phyloP scores from a whole-genome alignment of 2,113 vertebrate genomes.

The Gadus chalcogrammus region DNA sequence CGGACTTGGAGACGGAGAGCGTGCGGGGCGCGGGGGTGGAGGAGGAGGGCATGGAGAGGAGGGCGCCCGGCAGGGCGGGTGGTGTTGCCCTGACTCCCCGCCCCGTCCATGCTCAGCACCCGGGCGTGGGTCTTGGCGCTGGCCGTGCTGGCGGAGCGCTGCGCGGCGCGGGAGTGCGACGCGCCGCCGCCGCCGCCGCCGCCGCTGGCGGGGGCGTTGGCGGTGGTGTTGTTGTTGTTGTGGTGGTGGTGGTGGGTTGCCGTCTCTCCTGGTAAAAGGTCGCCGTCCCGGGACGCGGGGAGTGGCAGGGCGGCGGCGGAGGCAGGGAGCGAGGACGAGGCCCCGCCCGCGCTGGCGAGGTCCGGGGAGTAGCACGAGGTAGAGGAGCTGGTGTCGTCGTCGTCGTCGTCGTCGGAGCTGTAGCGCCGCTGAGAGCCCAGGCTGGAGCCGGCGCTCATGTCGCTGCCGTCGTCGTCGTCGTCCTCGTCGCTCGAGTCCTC shows the following conservation, averaged over 20 bases:
- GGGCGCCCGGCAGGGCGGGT: conserved; percentile 44
- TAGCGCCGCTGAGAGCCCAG: conserved; percentile 81
- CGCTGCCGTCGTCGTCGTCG: conserved; percentile 85
- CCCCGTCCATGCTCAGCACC: conserved; percentile 86
- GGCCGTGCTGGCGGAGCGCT: conserved; percentile 83
- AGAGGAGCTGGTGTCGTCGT: conserved; percentile 80
- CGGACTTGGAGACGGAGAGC: conserved; percentile 85
- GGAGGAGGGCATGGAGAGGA: conserved; percentile 67
- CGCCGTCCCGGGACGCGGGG: conserved; percentile 57
- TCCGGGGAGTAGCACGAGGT: conserved; percentile 86
- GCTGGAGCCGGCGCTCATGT: conserved; percentile 84
- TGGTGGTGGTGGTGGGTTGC: neutral
- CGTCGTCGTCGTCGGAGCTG: conserved; percentile 76
- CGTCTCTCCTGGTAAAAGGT: conserved; percentile 39
- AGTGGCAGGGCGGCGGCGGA: conserved; percentile 59
- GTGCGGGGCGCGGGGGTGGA: conserved; percentile 67
- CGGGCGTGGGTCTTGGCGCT: conserved; percentile 88
- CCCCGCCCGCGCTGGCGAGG: conserved; percentile 59
- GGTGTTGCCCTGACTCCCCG: conserved; percentile 63
- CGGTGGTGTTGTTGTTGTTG: no score
- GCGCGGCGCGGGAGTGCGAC: conserved; percentile 73
- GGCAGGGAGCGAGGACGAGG: conserved; percentile 50
- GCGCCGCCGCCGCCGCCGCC: conserved; percentile 2
- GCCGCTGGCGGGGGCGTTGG: conserved; percentile 47
- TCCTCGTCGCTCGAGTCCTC: conserved; percentile 84